Base-by-base conservation (phyloP, 2,797 vertebrate species). In the Gambusia yucatana region DNA sequence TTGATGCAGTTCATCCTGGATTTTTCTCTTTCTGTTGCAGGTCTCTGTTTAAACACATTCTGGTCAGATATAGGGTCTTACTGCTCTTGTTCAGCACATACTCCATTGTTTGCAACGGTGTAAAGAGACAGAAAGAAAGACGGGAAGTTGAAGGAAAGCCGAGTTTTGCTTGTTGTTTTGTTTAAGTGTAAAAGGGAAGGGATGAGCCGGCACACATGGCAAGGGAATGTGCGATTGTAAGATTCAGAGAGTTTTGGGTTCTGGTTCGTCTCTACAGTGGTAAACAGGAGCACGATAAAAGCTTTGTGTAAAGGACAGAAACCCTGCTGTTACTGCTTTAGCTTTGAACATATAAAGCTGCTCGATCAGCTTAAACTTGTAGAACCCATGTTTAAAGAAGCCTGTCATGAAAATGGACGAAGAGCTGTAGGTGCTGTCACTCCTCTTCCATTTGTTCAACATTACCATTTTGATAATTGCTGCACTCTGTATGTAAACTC, bases 221-320 rank as follows among this genome's bases (percentile, higher is more conserved):
- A 47, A 44, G 76, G 57, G 11, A 81, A 43, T 55, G 82, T 84
- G 55, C 33, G 69, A 84, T 74, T 84, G 87, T 72, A 46, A 30
- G 76, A 87, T 83, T 91, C 85, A 86, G 77, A 77, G 82, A 83
- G 8, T 33, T 84, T 90, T 88, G 81, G 74, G 69, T 87, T 52
- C 80, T 17, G 4, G 65, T 81, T 82, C 41, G 86, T 94, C 86
- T 89, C 91, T 82, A 90, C 87, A 84, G 86, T 85, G 87, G 82
- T 88, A 89, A 91, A 92, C 84, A 59, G 88, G 65, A 84, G 85
- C 80, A 88, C 85, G 84, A 84, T 92, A 89, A 92, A 92, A 72
- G 76, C 90, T 91, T 91, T 92, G 89, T 92, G 81, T 73, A 83
- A 73, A 73, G 74, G 63, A 76, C 50, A 69, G 86, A 79, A 89